These are phyloP conservation scores for Panthera tigris DNA, from an alignment of 2,113 vertebrate species.

Conservation along the genomic window DNA sequence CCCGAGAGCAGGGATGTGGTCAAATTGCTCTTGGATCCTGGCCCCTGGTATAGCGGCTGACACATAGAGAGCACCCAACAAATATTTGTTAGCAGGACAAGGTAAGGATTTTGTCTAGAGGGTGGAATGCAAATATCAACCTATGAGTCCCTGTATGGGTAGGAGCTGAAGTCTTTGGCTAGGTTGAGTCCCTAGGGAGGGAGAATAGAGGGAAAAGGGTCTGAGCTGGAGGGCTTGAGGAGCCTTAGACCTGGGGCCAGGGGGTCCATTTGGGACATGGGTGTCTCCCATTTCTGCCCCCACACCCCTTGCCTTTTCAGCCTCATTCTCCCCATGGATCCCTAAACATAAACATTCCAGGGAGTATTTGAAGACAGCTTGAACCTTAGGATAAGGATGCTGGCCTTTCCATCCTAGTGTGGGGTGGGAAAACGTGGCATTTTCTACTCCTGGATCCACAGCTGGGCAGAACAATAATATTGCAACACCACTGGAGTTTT, in stretches of 20 bases:
- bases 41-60: accelerated
- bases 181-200: not conserved
- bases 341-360: not conserved
- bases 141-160: not conserved
- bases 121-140: not conserved
- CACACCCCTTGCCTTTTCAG: not conserved
- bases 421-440: accelerated
- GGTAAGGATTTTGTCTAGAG: not conserved
- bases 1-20: no score
- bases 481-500: accelerated
- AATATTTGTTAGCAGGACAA: no score
- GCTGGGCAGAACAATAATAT: not conserved
- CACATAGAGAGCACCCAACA: not conserved
- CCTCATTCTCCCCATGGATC: not conserved
- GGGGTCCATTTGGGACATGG: not conserved
- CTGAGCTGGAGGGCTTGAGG: not conserved
- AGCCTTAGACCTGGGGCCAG: not conserved
- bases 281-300: not conserved
- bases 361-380: not conserved
- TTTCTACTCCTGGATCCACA: not conserved
- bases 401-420: not conserved
- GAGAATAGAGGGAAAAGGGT: not conserved
- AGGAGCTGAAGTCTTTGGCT: not conserved
- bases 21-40: not conserved
- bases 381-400: not conserved